Evolutionary conservation across 1,140 invertebrate genomes (phyloP).

Genomic region (Drosophila burlai): DNA sequence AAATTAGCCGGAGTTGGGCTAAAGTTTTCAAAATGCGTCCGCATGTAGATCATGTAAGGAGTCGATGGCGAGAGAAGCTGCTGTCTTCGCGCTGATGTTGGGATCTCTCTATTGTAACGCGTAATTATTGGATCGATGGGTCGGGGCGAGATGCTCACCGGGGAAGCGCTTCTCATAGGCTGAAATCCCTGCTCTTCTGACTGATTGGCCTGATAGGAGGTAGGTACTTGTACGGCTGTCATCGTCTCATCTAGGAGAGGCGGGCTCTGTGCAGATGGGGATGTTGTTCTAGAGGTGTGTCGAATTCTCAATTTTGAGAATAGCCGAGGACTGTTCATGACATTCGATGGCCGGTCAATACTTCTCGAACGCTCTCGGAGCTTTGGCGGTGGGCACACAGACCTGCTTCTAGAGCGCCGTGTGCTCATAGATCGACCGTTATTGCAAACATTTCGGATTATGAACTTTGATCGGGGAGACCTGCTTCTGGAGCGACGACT

Average conservation of each 20-base stretch:
- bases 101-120: constrained; percentile 3
- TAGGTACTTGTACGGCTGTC: too few species aligned
- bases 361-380: neutral
- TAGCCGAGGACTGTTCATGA: neutral
- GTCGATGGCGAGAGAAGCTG: neutral
- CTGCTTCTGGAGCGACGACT: neutral
- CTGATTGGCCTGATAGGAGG: neutral
- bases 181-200: neutral
- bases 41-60: neutral
- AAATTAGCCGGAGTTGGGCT: neutral
- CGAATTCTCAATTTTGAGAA: too few species aligned
- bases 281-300: neutral
- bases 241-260: neutral
- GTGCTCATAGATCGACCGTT: neutral
- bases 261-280: neutral
- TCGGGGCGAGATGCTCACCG: neutral
- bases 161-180: neutral
- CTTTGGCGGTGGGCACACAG: neutral
- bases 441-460: neutral
- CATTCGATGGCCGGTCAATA: neutral
- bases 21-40: constrained; percentile 2
- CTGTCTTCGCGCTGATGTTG: neutral
- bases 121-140: constrained; percentile 12
- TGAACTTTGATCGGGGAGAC: neutral
- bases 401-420: neutral